Evolutionary conservation across 2,113 vertebrate species (phyloP).

Genomic region (Tachycineta bicolor): DNA sequence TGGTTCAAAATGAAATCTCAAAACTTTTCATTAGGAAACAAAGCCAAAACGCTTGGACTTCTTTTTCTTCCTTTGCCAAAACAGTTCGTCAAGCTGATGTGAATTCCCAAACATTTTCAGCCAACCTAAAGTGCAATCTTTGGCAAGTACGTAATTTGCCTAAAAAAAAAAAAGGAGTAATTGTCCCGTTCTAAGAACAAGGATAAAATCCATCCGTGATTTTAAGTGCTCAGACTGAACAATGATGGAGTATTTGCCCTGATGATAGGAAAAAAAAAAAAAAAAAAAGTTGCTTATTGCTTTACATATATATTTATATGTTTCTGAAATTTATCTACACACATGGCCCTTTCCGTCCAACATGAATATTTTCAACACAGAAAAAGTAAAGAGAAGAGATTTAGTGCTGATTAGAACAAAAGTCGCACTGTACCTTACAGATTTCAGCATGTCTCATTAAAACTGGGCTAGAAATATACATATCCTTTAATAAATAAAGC

Average conservation of each 20-base stretch:
- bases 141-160: neutral
- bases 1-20: conserved; percentile 39
- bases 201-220: neutral
- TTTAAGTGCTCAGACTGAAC: neutral
- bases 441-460: conserved; percentile 73
- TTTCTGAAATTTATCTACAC: conserved; percentile 28
- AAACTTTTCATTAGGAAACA: conserved; percentile 46
- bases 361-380: conserved; percentile 67
- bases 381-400: conserved; percentile 68
- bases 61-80: conserved; percentile 35
- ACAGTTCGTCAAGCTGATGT: neutral
- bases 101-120: conserved; percentile 18
- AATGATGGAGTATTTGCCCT: neutral
- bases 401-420: conserved; percentile 68
- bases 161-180: neutral
- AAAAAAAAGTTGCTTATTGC: conserved; percentile 20
- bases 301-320: neutral
- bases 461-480: conserved; percentile 64
- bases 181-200: neutral
- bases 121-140: neutral
- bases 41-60: neutral
- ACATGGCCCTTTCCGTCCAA: neutral
- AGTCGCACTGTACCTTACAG: conserved; percentile 68
- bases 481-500: conserved; percentile 68
- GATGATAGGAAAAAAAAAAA: neutral